phyloP scores from a whole-genome alignment of 2,888 invertebrate species.

The Aphodius sticticus region DNA sequence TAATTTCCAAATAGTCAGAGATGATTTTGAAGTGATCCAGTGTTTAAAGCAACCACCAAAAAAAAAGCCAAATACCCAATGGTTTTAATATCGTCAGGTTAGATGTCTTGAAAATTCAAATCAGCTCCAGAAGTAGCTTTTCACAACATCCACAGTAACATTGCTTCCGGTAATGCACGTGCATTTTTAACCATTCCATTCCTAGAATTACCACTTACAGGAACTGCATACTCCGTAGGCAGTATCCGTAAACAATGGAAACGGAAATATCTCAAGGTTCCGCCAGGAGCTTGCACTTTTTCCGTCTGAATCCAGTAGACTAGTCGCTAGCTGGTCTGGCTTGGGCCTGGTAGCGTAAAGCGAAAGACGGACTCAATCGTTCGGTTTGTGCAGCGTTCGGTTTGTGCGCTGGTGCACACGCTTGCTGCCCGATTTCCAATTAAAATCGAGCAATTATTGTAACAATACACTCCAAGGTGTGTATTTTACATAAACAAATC shows the following conservation, averaged over 20 bases:
- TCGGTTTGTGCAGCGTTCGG: neutral
- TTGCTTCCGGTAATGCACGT: too few species aligned
- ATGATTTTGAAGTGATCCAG: too few species aligned
- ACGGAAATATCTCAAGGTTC: slow-evolving; percentile 25
- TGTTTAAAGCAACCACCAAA: too few species aligned
- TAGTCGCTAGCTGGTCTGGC: neutral
- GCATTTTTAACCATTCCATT: too few species aligned
- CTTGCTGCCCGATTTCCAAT: slow-evolving; percentile 38
- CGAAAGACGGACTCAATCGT: slow-evolving; percentile 5
- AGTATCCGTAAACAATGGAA: slow-evolving; percentile 9
- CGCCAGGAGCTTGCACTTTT: slow-evolving; percentile 11
- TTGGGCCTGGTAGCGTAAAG: neutral
- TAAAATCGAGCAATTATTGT: slow-evolving; percentile 46
- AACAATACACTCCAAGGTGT: slow-evolving; percentile 44
- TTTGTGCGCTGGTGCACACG: neutral
- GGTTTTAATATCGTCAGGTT: too few species aligned
- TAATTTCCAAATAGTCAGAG: too few species aligned
- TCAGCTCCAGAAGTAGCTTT: too few species aligned
- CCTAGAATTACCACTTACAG: neutral
- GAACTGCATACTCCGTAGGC: slow-evolving; percentile 7
- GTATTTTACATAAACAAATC: slow-evolving; percentile 45
- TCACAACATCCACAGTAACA: too few species aligned
- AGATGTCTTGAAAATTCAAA: too few species aligned
- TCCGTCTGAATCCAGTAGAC: slow-evolving; percentile 8
- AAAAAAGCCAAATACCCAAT: too few species aligned